Conservation (phyloP, 2,888 invertebrate genomes). For the Scaptomyza reducta region DNA sequence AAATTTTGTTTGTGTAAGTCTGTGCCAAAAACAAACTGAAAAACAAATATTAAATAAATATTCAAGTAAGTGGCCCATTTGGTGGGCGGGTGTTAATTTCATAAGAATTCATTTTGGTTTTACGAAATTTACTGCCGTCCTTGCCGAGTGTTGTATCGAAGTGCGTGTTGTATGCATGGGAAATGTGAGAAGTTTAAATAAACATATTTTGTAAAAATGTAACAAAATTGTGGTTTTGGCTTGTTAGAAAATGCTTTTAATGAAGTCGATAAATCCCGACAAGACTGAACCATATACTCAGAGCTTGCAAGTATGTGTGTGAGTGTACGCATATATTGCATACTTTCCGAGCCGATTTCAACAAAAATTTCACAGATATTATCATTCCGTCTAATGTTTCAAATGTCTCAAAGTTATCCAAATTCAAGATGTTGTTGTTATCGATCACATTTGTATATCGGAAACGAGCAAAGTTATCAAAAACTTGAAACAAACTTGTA, state of each 20-base stretch:
- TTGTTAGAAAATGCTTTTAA: neutral
- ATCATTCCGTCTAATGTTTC: no score
- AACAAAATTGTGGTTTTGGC: neutral
- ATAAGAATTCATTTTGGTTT: slow-evolving; percentile 64
- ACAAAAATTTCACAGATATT: no score
- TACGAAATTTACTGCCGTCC: slow-evolving; percentile 56
- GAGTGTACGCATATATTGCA: no score
- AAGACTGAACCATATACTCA: no score
- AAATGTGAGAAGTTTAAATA: slow-evolving; percentile 28
- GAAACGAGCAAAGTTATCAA: no score
- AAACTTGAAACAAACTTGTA: no score
- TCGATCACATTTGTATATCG: no score
- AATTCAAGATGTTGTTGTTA: no score
- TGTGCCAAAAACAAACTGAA: slow-evolving; percentile 14
- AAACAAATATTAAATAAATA: slow-evolving; percentile 5
- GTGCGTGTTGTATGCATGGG: slow-evolving; percentile 44
- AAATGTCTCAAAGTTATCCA: no score
- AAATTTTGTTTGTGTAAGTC: slow-evolving; percentile 18
- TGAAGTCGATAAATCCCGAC: no score
- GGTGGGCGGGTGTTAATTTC: slow-evolving; percentile 63
- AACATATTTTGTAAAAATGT: neutral
- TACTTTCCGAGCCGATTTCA: no score
- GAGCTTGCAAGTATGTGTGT: no score
- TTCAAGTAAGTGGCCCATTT: slow-evolving; percentile 45
- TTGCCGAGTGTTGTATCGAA: slow-evolving; percentile 1